Base-by-base conservation (phyloP, 2,888 invertebrate genomes). In the Eupithecia subfuscata region DNA sequence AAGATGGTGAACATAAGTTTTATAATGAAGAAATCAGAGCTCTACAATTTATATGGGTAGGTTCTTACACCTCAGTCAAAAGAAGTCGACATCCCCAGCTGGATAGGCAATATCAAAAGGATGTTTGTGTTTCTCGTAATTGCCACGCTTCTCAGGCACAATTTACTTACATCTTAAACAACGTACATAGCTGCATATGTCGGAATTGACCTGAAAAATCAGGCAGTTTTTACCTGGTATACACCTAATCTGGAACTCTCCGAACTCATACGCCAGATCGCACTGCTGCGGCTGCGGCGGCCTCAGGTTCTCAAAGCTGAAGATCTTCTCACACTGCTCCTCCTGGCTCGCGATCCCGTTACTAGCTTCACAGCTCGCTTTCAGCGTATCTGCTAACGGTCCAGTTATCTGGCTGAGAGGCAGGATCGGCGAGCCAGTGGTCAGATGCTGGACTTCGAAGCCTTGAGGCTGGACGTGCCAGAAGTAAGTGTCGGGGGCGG, bases 231-330 rank as follows among this genome's bases (percentile, higher is more conserved):
- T 84, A 94, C 95, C 95, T 86, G 95, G 93, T 78, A 91, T 88
- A 83, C 94, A 95, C 77, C 92, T 89, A 89, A 95, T 93, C 82
- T 93, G 94, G 76, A 94, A 94, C 84, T 93, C 94, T 11, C 88
- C 89, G 80, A 89, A 90, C 79, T 95, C 94, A 74, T 88, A 94
- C 1, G 92, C 91, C 63, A 95, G 84, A 79, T 95, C 94, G 74
- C 94, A 95, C 75, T 92, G 92, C 74, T 89, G 89, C 0, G 93
- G 94, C 75, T 89, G 90, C 48, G 86, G 92, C 0, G 95, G 95
- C 78, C 95, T 88, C 72, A 95, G 79, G 69, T 89, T 88, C 74
- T 93, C 93, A 79, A 95, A 88, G 25, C 87, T 91, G 67, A 95
- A 88, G 11, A 82, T 82, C 60, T 84, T 89, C 72, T 90, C 90